Conservation (phyloP, 2,113 vertebrate species). For the Nettapus auritus region DNA sequence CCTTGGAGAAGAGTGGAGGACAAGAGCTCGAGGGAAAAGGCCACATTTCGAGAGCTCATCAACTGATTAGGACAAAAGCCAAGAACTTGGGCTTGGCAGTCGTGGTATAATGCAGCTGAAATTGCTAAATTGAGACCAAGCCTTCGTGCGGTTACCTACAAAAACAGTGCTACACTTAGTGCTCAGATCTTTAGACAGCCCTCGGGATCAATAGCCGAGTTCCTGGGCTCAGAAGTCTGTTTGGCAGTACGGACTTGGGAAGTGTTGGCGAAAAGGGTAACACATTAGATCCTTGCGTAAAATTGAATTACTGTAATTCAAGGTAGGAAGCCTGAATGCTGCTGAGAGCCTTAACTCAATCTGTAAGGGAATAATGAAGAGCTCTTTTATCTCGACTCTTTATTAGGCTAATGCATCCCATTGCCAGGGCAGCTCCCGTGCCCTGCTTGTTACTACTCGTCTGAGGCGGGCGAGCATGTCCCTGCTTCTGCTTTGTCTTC, state of each 20-base stretch:
- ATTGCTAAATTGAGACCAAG: background rate
- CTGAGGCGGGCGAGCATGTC: background rate
- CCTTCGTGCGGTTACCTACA: background rate
- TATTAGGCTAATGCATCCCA: conserved; percentile 29
- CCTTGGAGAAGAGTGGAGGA: conserved; percentile 8
- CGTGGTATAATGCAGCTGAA: background rate
- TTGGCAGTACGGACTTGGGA: background rate
- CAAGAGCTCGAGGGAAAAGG: conserved; percentile 22
- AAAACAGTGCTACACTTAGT: background rate
- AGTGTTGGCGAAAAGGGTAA: background rate
- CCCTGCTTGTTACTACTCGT: conserved; percentile 9
- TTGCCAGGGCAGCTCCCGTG: background rate
- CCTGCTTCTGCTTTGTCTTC: background rate
- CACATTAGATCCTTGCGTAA: background rate
- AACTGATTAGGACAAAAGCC: conserved; percentile 16
- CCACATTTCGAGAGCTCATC: conserved; percentile 33
- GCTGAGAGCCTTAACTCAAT: conserved; percentile 36
- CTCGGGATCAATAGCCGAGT: background rate
- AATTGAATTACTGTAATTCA: conserved; percentile 51
- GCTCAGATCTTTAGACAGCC: background rate
- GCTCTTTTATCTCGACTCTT: conserved; percentile 46
- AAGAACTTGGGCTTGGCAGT: background rate
- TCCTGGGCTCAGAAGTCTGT: background rate
- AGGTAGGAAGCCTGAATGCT: conserved; percentile 17
- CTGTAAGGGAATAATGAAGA: conserved; percentile 33